phyloP scores from a whole-genome alignment of 1,140 invertebrate genomes.

The Brachionus angularis region DNA sequence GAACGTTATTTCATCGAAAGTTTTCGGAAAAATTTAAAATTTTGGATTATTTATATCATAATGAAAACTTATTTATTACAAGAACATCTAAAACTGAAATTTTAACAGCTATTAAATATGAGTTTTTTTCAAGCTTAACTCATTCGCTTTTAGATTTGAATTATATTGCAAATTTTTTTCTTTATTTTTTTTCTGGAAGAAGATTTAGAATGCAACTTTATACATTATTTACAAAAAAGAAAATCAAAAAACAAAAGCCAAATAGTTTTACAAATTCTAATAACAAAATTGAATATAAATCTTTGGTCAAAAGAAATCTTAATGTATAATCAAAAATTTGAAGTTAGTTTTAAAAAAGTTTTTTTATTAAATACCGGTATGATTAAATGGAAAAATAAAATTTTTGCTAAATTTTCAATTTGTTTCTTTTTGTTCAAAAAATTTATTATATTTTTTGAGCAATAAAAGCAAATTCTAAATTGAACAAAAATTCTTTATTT shows the following conservation, averaged over 20 bases:
- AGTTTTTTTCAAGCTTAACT: constrained; percentile 39
- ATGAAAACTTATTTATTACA: constrained; percentile 21
- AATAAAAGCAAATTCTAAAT: no score
- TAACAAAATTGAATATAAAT: no score
- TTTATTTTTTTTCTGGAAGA: constrained; percentile 39
- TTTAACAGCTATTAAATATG: constrained; percentile 17
- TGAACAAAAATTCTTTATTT: no score
- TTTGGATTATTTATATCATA: constrained; percentile 29
- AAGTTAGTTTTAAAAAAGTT: no score
- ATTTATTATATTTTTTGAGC: no score
- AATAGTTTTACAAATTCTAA: not conserved
- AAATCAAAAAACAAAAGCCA: not conserved
- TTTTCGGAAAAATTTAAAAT: constrained; percentile 33
- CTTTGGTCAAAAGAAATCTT: no score
- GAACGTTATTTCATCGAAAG: constrained; percentile 38
- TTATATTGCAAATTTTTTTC: constrained; percentile 39
- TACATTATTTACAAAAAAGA: constrained; percentile 3
- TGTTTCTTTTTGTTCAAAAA: no score
- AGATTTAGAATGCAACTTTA: constrained; percentile 17
- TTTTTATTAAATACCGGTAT: no score
- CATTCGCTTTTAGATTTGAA: constrained; percentile 37
- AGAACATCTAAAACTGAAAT: constrained; percentile 22
- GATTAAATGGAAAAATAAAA: no score
- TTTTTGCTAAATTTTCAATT: no score
- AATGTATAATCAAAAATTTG: no score